phyloP scores from a whole-genome alignment of 1,140 invertebrate genomes.

The Drosophila ambigua region DNA sequence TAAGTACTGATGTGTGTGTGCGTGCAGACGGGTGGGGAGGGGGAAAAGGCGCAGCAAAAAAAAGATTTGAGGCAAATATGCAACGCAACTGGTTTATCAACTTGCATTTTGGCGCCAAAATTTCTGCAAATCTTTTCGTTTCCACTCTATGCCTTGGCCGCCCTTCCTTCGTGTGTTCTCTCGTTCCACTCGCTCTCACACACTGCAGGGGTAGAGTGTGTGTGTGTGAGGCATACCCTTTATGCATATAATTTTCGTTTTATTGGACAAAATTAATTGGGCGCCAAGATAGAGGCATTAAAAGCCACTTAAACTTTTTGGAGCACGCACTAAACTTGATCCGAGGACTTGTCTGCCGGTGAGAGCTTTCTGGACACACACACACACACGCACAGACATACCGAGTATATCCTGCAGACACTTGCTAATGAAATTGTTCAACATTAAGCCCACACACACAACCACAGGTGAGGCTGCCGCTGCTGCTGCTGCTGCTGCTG shows the following conservation, averaged over 20 bases:
- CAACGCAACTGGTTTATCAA: constrained; percentile 82
- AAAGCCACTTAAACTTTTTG: constrained; percentile 66
- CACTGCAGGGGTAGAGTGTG: constrained; percentile 5
- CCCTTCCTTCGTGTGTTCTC: constrained; percentile 67
- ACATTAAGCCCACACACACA: constrained; percentile 47
- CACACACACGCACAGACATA: constrained; percentile 2
- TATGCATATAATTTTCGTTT: constrained; percentile 79
- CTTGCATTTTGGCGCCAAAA: constrained; percentile 82
- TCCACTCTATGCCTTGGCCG: constrained; percentile 67
- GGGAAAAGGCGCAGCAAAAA: constrained; percentile 61
- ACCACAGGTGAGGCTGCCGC: background rate
- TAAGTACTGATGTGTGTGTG: background rate
- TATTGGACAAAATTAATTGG: constrained; percentile 81
- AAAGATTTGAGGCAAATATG: constrained; percentile 70
- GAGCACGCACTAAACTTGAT: constrained; percentile 46
- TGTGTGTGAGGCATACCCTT: constrained; percentile 33
- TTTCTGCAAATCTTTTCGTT: constrained; percentile 77
- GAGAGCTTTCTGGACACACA: constrained; percentile 13
- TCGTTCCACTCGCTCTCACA: background rate
- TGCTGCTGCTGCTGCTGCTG: constrained; percentile 25
- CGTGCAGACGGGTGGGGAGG: constrained; percentile 31
- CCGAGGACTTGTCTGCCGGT: background rate
- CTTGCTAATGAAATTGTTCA: constrained; percentile 71
- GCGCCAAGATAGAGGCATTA: constrained; percentile 81
- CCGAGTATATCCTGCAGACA: constrained; percentile 14